Conservation (phyloP, 2,797 vertebrate genomes). For the Leucoraja ocellata region DNA sequence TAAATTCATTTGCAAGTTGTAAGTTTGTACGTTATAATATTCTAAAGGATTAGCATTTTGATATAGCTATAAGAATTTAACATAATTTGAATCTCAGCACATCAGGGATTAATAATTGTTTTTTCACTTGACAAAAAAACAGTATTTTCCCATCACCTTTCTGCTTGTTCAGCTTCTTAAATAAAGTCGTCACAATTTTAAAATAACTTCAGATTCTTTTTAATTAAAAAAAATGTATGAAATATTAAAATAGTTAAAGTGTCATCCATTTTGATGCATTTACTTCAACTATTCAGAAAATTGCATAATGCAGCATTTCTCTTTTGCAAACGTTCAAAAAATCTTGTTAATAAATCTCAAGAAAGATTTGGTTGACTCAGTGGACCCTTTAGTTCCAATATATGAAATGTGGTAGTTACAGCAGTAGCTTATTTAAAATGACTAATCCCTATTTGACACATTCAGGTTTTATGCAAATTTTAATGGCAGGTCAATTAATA, state of each 20-base stretch:
- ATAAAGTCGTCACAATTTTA: constrained; percentile 3
- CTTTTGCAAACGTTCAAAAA: neutral
- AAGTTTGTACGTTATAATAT: neutral
- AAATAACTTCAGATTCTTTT: neutral
- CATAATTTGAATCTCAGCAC: neutral
- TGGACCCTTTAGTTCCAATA: constrained; percentile 44
- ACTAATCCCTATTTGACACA: constrained; percentile 56
- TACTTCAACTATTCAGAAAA: neutral
- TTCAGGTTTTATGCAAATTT: constrained; percentile 51
- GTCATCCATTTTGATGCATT: neutral
- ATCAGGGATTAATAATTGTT: neutral
- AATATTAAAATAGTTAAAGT: neutral
- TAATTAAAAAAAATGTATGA: neutral
- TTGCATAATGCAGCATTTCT: constrained; percentile 20
- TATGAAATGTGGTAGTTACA: constrained; percentile 41
- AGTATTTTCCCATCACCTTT: neutral
- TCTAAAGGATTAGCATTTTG: neutral
- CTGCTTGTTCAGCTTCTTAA: neutral
- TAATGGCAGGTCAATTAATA: constrained; percentile 64
- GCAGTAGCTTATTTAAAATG: constrained; percentile 53
- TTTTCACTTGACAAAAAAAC: neutral
- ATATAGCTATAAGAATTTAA: neutral
- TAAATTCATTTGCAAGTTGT: neutral
- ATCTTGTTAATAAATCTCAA: neutral
- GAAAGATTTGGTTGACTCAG: constrained; percentile 16